Conservation (phyloP, 2,888 invertebrate genomes). For the Imbricaverruca yamaguchii region DNA sequence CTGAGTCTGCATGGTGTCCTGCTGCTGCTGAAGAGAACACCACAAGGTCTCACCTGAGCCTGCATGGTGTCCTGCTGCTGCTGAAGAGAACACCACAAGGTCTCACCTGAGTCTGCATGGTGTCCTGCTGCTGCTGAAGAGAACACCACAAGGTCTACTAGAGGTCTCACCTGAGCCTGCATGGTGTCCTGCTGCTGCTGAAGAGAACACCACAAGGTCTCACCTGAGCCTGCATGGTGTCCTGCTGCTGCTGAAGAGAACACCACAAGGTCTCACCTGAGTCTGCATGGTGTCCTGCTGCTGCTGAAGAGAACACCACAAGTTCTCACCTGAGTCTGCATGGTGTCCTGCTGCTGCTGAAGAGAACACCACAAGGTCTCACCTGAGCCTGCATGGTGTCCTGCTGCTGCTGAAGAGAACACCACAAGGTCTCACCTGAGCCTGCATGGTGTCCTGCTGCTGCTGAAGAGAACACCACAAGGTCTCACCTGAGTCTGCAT, state of each 20-base stretch:
- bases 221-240: slow-evolving; percentile 38
- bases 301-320: slow-evolving; percentile 33
- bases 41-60: slow-evolving; percentile 24
- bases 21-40: too few species aligned
- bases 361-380: too few species aligned
- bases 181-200: slow-evolving; percentile 39
- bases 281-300: slow-evolving; percentile 40
- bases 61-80: slow-evolving; percentile 41
- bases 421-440: background rate
- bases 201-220: too few species aligned
- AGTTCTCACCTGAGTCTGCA: slow-evolving; percentile 35
- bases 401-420: slow-evolving; percentile 36
- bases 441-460: slow-evolving; percentile 40
- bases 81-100: too few species aligned
- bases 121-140: slow-evolving; percentile 38
- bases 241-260: slow-evolving; percentile 37
- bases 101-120: slow-evolving; percentile 36
- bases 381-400: slow-evolving; percentile 38
- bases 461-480: slow-evolving; percentile 33
- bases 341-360: slow-evolving; percentile 39
- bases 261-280: background rate
- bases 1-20: too few species aligned
- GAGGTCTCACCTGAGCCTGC: slow-evolving; percentile 35
- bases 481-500: slow-evolving; percentile 36
- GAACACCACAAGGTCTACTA: too few species aligned